Conservation (phyloP, 2,113 vertebrate genomes). For the Phrynosoma platyrhinos region DNA sequence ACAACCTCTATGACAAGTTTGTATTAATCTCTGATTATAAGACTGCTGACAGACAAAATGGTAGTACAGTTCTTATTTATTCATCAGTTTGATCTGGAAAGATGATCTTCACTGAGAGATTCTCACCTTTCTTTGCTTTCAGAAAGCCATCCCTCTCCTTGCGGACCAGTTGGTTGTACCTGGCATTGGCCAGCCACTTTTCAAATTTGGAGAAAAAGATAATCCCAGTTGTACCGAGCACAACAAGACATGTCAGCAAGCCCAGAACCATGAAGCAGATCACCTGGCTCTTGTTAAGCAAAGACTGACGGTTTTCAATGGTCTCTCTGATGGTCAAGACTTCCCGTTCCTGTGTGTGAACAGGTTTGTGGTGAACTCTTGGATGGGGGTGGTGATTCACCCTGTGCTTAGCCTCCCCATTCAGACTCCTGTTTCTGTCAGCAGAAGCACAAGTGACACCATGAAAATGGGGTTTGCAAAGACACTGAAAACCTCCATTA, state of each 20-base stretch:
- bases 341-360: constrained; percentile 80
- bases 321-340: constrained; percentile 91
- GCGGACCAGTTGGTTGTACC: constrained; percentile 85
- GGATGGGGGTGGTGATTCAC: constrained; percentile 79
- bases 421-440: constrained; percentile 64
- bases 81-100: constrained; percentile 89
- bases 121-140: constrained; percentile 79
- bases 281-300: constrained; percentile 90
- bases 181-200: constrained; percentile 89
- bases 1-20: constrained; percentile 35
- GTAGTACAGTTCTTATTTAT: constrained; percentile 86
- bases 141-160: constrained; percentile 89
- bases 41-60: not conserved
- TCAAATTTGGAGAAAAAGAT: constrained; percentile 93
- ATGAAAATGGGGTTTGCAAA: constrained; percentile 82
- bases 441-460: constrained; percentile 82
- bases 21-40: not conserved
- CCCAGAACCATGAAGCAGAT: constrained; percentile 92
- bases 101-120: constrained; percentile 90
- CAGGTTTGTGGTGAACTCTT: constrained; percentile 84
- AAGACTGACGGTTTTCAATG: constrained; percentile 78
- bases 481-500: constrained; percentile 83
- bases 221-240: constrained; percentile 89
- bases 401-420: constrained; percentile 54
- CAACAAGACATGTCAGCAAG: constrained; percentile 91